Base-by-base conservation (phyloP, 2,888 invertebrate species). In the Apodemia hepburni region DNA sequence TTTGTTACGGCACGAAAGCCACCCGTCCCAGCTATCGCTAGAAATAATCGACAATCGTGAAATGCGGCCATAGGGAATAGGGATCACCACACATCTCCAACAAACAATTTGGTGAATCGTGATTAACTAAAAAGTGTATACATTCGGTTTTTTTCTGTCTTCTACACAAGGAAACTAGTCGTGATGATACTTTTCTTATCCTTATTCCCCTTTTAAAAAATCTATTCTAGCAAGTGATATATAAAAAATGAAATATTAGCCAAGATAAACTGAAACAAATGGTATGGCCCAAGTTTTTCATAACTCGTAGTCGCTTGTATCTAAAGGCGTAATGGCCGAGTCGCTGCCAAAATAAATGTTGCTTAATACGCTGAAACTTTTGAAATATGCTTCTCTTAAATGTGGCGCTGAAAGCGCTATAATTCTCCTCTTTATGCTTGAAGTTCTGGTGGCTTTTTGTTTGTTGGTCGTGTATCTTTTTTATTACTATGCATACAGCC, bases 291-390 rank as follows among this genome's bases (percentile, higher is more conserved):
- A 73, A 77, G 77, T 82, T 85, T 82, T 81, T 83, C 85, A 83
- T 83, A 84, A 80, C 77, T 79, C 73, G 74, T 70, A 73, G 76
- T 72, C 71, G 65, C 68, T 70, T 74, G 77, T 74, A 77, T 76
- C 78, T 71, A 74, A 70, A 75, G 64, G 75, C 79, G 81, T 88
- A 89, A 90, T 87, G 81, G 88, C 78, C 78, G 76, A 85, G 86
- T 85, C 85, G 83, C 85, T 90, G 90, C 91, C 91, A 91, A 90
- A 91, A 90, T 88, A 89, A 89, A 90, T 89, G 88, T 87, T 87
- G 87, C 89, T 86, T 90, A 90, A 90, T 90, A 89, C 85, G 87
- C 83, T 80, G 83, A 87, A 90, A 91, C 85, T 90, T 90, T 85
- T 89, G 90, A 90, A 91, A 89, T 90, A 91, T 90, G 90, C 79